These are phyloP conservation scores for Phalacrocorax pelagicus DNA, from an alignment of 2,113 vertebrate species.

Conservation along the genomic window DNA sequence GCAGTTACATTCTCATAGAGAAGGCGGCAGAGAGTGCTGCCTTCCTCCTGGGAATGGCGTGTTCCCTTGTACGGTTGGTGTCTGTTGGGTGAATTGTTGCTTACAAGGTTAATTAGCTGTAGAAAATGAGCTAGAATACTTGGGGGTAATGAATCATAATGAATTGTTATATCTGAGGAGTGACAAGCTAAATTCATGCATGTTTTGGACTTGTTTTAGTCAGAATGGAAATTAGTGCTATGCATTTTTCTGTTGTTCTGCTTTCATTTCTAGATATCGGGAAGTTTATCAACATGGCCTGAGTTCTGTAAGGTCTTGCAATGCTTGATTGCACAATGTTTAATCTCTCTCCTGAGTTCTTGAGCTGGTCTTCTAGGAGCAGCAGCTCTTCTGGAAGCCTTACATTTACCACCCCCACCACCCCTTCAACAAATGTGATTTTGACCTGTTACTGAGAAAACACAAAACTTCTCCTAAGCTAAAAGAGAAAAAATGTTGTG, in stretches of 20 bases:
- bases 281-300: background rate
- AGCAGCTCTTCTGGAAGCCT: background rate
- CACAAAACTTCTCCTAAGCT: background rate
- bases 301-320: background rate
- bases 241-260: background rate
- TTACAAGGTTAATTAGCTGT: background rate
- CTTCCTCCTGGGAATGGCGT: background rate
- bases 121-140: conserved; percentile 12
- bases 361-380: background rate
- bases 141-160: background rate
- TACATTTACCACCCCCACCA: background rate
- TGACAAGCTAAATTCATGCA: background rate
- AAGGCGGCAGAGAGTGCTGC: background rate
- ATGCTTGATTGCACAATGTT: background rate
- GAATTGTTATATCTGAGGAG: background rate
- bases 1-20: background rate
- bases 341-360: background rate
- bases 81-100: background rate
- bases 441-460: background rate
- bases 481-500: background rate
- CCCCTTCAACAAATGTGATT: background rate
- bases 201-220: background rate
- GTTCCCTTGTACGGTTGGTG: background rate
- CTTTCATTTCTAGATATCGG: background rate
- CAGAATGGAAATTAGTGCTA: background rate